Evolutionary conservation across 2,797 vertebrate species (phyloP).

Genomic region (Siniperca scherzeri): DNA sequence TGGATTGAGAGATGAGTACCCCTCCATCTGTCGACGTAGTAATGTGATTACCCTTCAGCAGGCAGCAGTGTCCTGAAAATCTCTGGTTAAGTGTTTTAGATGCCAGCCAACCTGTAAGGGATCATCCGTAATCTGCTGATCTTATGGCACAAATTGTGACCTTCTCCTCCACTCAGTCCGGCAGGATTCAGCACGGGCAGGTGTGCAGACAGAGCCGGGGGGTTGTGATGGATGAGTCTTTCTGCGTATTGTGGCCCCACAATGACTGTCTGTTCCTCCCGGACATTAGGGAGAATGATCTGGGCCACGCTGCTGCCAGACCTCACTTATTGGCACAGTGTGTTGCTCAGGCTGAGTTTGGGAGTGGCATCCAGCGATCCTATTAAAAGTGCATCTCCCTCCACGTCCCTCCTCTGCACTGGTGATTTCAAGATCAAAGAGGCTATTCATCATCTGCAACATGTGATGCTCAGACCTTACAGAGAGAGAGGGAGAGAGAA

Average conservation of each 20-base stretch:
- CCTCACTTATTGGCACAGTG: constrained; percentile 64
- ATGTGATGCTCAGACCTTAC: constrained; percentile 58
- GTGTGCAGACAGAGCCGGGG: constrained; percentile 61
- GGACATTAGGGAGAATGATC: constrained; percentile 77
- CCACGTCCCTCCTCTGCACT: constrained; percentile 47
- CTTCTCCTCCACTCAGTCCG: constrained; percentile 52
- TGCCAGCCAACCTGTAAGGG: constrained; percentile 68
- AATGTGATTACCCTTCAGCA: constrained; percentile 80
- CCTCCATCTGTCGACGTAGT: constrained; percentile 74
- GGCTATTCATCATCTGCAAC: constrained; percentile 71
- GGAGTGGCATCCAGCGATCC: constrained; percentile 60
- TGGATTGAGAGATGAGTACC: constrained; percentile 66
- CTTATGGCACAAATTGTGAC: constrained; percentile 67
- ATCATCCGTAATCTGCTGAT: constrained; percentile 71
- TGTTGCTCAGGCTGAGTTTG: constrained; percentile 53
- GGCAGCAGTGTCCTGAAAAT: constrained; percentile 63
- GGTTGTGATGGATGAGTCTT: constrained; percentile 76
- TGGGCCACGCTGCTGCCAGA: constrained; percentile 66
- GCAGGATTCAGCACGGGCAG: constrained; percentile 52
- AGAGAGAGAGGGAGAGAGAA: constrained; percentile 16
- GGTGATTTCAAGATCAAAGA: constrained; percentile 71
- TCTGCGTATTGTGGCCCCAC: constrained; percentile 55
- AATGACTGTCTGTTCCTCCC: constrained; percentile 64
- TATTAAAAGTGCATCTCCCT: constrained; percentile 68
- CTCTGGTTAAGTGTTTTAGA: constrained; percentile 74